phyloP scores from a whole-genome alignment of 2,113 vertebrate genomes.

The Cinclus mexicanus region DNA sequence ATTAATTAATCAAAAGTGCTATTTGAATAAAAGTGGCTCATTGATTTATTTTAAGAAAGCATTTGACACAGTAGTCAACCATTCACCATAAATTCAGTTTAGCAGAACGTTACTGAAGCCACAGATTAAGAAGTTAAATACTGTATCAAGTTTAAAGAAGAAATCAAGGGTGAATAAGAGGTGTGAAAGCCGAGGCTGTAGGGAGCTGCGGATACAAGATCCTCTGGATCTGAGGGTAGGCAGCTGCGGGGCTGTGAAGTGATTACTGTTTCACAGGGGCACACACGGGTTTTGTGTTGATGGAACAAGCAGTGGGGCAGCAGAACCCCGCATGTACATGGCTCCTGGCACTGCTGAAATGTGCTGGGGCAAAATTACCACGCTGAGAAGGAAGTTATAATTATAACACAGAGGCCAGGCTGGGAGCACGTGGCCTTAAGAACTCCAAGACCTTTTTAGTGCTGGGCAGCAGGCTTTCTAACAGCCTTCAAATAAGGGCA shows the following conservation, averaged over 20 bases:
- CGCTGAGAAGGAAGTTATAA: background rate
- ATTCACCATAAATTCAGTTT: background rate
- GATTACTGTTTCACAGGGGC: background rate
- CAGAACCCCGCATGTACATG: accelerated
- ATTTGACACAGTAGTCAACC: background rate
- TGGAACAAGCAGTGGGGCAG: background rate
- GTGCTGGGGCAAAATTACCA: background rate
- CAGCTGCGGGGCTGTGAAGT: accelerated
- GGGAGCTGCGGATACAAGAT: background rate
- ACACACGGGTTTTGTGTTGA: accelerated
- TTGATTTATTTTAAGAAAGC: background rate
- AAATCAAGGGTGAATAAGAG: background rate
- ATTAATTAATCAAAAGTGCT: constrained; percentile 18
- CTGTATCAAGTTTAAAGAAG: constrained; percentile 17
- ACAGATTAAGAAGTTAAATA: background rate
- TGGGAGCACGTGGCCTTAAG: background rate
- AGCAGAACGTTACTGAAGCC: background rate
- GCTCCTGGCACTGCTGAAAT: background rate
- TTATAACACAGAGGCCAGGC: background rate
- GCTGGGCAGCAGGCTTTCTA: background rate
- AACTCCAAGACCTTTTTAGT: background rate
- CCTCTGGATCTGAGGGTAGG: accelerated
- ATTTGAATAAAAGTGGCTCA: background rate
- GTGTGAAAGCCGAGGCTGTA: background rate
- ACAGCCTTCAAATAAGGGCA: background rate